Conservation (phyloP, 2,113 vertebrate genomes). For the Notechis scutatus region DNA sequence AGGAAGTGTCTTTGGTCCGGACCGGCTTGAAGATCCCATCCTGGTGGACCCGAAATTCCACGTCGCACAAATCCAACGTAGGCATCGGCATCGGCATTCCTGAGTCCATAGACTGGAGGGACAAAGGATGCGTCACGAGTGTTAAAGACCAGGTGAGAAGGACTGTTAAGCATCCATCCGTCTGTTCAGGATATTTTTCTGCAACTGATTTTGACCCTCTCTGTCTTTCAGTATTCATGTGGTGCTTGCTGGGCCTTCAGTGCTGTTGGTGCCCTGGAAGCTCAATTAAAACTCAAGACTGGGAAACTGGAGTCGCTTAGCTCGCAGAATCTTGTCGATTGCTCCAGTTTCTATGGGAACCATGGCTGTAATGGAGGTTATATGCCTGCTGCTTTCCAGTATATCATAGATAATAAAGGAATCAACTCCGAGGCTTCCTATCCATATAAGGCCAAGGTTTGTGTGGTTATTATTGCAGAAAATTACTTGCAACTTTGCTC, state of each 20-base stretch:
- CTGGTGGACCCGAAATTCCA: conserved; percentile 18
- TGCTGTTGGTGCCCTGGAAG: conserved; percentile 80
- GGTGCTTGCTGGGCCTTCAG: conserved; percentile 88
- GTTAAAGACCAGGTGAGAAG: conserved; percentile 77
- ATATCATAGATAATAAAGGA: conserved; percentile 79
- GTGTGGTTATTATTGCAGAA: not conserved
- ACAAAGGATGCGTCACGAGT: conserved; percentile 71
- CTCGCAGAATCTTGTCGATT: conserved; percentile 84
- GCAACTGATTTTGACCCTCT: not conserved
- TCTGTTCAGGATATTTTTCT: not conserved
- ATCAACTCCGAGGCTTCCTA: conserved; percentile 81
- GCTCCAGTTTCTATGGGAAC: conserved; percentile 70
- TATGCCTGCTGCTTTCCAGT: conserved; percentile 75
- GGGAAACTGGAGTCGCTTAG: conserved; percentile 78
- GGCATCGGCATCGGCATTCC: conserved; percentile 48
- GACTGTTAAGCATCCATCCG: not conserved
- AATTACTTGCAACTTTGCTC: too few species aligned
- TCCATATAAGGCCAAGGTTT: conserved; percentile 80
- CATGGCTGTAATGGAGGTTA: conserved; percentile 78
- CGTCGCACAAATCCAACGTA: conserved; percentile 34
- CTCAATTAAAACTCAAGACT: conserved; percentile 72
- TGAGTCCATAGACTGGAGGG: conserved; percentile 75
- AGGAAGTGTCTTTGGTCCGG: conserved; percentile 73
- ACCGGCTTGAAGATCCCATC: conserved; percentile 64
- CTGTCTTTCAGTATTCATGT: conserved; percentile 68